Conservation (phyloP, 2,113 vertebrate genomes). For the Oenanthe oenanthe region DNA sequence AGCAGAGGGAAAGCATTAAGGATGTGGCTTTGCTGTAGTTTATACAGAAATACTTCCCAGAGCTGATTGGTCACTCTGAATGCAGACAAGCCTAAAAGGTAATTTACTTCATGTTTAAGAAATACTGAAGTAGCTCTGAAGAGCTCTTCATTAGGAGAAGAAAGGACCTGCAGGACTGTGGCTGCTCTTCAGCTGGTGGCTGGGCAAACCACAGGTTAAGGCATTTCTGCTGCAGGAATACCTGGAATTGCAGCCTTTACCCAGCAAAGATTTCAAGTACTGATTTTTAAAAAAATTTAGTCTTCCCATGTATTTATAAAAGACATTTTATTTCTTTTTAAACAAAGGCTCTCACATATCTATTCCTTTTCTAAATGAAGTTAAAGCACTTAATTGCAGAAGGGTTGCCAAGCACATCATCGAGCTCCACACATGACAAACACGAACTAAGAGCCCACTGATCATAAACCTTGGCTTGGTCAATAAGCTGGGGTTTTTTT, state of each 20-base stretch:
- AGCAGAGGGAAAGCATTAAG: constrained; percentile 21
- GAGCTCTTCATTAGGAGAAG: not conserved
- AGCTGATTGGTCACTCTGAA: not conserved
- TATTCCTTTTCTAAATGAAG: not conserved
- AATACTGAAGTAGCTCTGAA: not conserved
- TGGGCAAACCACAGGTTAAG: not conserved
- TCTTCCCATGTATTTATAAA: not conserved
- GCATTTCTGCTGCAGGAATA: not conserved
- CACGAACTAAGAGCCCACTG: not conserved
- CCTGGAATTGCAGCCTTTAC: constrained; percentile 10
- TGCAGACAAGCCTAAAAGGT: not conserved
- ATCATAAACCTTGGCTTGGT: not conserved
- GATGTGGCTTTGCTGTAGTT: constrained; percentile 38
- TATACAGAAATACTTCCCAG: constrained; percentile 30
- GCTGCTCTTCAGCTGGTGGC: not conserved
- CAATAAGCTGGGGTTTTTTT: not conserved
- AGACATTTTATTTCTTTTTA: not conserved
- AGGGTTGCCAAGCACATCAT: not conserved
- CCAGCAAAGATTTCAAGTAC: not conserved
- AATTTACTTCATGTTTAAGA: not conserved
- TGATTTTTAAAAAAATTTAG: rapidly evolving
- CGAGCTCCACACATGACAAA: not conserved
- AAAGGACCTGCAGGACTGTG: constrained; percentile 2
- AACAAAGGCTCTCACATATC: not conserved
- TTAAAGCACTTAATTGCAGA: not conserved